Base-by-base conservation (phyloP, 1,140 invertebrate species). In the Drosophila malerkotliana region DNA sequence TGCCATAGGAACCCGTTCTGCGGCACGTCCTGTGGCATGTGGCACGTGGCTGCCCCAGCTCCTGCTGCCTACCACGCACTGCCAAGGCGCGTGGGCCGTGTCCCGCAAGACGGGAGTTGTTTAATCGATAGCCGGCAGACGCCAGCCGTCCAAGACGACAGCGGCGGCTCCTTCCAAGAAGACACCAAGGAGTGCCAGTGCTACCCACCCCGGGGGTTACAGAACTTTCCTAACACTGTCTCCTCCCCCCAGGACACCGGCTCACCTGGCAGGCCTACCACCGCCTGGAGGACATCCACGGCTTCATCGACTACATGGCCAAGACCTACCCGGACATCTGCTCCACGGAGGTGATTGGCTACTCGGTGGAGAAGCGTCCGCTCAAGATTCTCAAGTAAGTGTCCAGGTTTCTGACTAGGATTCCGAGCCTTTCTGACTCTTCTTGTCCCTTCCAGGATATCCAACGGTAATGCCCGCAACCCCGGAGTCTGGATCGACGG, bases 241-340 rank as follows among this genome's bases (percentile, higher is more conserved):
- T 47, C 14, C 3, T 7, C 10, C 10, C 4, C 8, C 14, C 81
- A 96, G 96, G 95, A 48, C 96, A 97, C 77, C 94, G 94, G 8
- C 94, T 97, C 93, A 96, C 95, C n/a, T 97, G 96, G 95, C 94
- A 95, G 82, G 93, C 95, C 44, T 97, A 97, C 87, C 96, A 97
- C 85, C 93, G 95, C 68, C 71, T 96, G 4, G 92, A 91, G 87
- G 96, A 96, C 79, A 96, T 96, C 39, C 91, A 95, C 64, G 94
- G 93, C n/a, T 97, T 95, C 87, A 90, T 97, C 71, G 95, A 96
- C 76, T 96, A 96, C 81, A 91, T 97, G 69, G 94, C 94, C 1
- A 92, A 93, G 69, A 95, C 94, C 0, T 97, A 96, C 92, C 95
- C 96, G 0, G 92, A 93, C 41, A 90, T 96, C 32, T 94, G 95